phyloP scores from a whole-genome alignment of 2,888 invertebrate genomes.

The Iselma pallidipennis region DNA sequence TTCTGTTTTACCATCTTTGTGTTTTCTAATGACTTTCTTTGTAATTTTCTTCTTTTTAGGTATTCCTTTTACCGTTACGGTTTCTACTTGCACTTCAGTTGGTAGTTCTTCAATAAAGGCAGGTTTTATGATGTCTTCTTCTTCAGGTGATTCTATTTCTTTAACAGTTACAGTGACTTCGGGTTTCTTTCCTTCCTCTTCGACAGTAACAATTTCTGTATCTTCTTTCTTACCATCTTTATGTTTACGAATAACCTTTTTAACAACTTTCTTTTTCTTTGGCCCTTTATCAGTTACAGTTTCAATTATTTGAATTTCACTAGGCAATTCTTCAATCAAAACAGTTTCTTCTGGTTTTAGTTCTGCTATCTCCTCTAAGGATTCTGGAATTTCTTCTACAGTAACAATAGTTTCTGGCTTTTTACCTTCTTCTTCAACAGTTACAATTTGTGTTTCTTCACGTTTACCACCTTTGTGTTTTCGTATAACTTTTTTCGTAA shows the following conservation, averaged over 20 bases:
- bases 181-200: conserved; percentile 51
- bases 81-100: conserved; percentile 33
- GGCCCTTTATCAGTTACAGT: conserved; percentile 29
- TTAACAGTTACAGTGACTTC: conserved; percentile 47
- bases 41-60: conserved; percentile 40
- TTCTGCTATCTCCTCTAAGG: conserved; percentile 4
- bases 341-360: background rate
- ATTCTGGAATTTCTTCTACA: conserved; percentile 21
- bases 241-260: conserved; percentile 30
- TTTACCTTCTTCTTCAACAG: conserved; percentile 53
- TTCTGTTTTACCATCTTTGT: conserved; percentile 46
- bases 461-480: conserved; percentile 34
- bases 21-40: conserved; percentile 53
- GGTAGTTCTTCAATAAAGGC: conserved; percentile 40
- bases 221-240: conserved; percentile 34
- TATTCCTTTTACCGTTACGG: background rate
- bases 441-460: conserved; percentile 53
- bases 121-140: conserved; percentile 16
- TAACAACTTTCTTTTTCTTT: conserved; percentile 33
- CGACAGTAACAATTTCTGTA: conserved; percentile 38
- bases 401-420: conserved; percentile 39
- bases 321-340: conserved; percentile 17
- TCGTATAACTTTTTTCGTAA: conserved; percentile 28
- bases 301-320: conserved; percentile 36
- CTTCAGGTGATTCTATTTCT: conserved; percentile 30